These are phyloP conservation scores for Acomys russatus DNA, from an alignment of 2,797 vertebrate genomes.

Conservation along the genomic window DNA sequence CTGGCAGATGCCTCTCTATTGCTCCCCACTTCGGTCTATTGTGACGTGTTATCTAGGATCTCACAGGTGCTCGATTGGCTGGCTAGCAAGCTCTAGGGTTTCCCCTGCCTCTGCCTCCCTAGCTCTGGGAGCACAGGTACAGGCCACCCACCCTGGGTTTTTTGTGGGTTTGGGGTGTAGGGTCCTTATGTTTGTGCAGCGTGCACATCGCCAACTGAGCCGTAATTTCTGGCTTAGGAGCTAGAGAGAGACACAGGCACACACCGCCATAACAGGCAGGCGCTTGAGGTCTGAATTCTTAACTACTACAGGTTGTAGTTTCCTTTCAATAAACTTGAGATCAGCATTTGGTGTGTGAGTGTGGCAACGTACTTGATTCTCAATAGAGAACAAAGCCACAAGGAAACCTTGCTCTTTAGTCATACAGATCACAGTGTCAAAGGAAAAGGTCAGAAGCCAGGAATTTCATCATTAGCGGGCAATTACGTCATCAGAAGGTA, in stretches of 20 bases:
- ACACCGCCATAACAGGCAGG: too few species aligned
- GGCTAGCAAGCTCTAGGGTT: not conserved
- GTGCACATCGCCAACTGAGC: not conserved
- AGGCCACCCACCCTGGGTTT: not conserved
- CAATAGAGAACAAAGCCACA: not conserved
- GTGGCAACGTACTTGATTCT: not conserved
- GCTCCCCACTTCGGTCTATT: not conserved
- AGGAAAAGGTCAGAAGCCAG: conserved; percentile 2
- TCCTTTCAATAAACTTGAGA: conserved; percentile 30
- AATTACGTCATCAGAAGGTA: not conserved
- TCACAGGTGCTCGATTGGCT: not conserved
- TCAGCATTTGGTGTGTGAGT: not conserved
- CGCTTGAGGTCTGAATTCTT: not conserved
- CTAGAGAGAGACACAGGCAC: not conserved
- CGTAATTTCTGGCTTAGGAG: not conserved
- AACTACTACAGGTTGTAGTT: not conserved
- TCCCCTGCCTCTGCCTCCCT: not conserved
- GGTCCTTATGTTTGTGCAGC: not conserved
- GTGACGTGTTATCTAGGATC: not conserved
- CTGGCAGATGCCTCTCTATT: not conserved
- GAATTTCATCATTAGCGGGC: not conserved
- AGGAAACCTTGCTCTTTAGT: not conserved
- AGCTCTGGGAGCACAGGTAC: not conserved
- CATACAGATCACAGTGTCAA: not conserved
- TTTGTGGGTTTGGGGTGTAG: not conserved